Conservation (phyloP, 2,888 invertebrate genomes). For the Anaspis maculata region DNA sequence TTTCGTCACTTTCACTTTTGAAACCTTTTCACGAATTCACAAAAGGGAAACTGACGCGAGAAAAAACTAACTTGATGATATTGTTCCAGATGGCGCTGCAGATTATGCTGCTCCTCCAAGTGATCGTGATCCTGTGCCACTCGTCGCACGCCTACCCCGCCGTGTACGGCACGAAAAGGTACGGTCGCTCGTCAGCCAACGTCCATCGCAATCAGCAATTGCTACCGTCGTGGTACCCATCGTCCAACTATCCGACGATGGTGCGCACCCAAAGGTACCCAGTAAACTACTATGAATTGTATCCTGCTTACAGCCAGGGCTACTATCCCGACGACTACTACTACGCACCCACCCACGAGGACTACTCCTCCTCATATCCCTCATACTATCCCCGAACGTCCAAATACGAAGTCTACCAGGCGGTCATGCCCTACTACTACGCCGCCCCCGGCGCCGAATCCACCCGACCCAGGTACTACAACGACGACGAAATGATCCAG, state of each 20-base stretch:
- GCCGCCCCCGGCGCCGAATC: constrained; percentile 34
- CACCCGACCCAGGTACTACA: constrained; percentile 39
- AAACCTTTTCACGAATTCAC: too few relatives aligned
- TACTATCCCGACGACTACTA: constrained; percentile 51
- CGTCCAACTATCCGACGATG: constrained; percentile 32
- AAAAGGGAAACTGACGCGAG: too few relatives aligned
- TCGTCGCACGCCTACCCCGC: constrained; percentile 31
- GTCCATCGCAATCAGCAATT: constrained; percentile 3
- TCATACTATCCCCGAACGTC: constrained; percentile 41
- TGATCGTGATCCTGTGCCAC: constrained; percentile 30
- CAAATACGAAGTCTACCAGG: constrained; percentile 42
- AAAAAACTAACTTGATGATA: too few relatives aligned
- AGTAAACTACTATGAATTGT: constrained; percentile 40
- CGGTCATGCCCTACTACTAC: constrained; percentile 44
- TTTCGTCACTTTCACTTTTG: too few relatives aligned
- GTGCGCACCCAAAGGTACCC: constrained; percentile 43
- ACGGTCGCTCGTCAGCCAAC: constrained; percentile 29
- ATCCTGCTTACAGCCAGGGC: constrained; percentile 45
- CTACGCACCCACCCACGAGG: constrained; percentile 33
- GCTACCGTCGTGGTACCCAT: constrained; percentile 27
- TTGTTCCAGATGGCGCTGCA: constrained; percentile 35
- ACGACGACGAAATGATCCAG: constrained; percentile 47
- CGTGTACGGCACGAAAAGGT: constrained; percentile 41
- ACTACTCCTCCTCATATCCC: too few relatives aligned
- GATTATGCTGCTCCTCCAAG: constrained; percentile 29